Evolutionary conservation across 2,888 invertebrate species (phyloP).

Genomic region (Ryuthela nishihirai): DNA sequence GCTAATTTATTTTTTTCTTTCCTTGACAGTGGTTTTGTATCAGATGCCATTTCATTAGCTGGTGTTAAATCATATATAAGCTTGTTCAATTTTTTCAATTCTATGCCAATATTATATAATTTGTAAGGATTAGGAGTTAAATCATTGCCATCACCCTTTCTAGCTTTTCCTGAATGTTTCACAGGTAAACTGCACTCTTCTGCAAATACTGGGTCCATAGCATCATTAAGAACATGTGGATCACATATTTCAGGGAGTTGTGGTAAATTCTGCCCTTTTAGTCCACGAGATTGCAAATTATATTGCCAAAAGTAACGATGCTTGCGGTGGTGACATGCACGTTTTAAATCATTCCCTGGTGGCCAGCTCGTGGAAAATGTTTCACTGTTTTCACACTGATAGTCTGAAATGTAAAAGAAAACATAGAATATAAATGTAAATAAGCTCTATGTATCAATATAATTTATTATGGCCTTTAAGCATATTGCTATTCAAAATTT

Average conservation of each 20-base stretch:
- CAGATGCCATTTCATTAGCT: constrained; percentile 81
- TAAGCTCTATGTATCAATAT: no score
- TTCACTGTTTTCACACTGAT: constrained; percentile 31
- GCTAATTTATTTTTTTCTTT: constrained; percentile 98
- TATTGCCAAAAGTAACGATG: constrained; percentile 97
- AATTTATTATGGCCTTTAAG: no score
- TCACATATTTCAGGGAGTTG: constrained; percentile 54
- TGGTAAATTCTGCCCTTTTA: constrained; percentile 64
- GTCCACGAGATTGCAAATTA: constrained; percentile 97
- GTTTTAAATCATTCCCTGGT: constrained; percentile 7
- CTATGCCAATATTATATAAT: constrained; percentile 82
- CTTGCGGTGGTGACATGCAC: constrained; percentile 26
- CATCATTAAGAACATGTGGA: constrained; percentile 82
- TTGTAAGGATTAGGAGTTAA: constrained; percentile 92
- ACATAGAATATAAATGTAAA: not conserved
- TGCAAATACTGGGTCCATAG: constrained; percentile 95
- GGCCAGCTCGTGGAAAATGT: constrained; percentile 20
- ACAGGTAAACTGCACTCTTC: constrained; percentile 76
- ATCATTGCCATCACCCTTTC: constrained; percentile 97
- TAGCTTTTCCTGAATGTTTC: constrained; percentile 66
- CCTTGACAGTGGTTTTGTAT: constrained; percentile 82
- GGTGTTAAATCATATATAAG: constrained; percentile 95
- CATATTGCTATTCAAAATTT: no score
- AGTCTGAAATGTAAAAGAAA: constrained; percentile 7
- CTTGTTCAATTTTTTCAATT: constrained; percentile 82